These are phyloP conservation scores for Megalonaias nervosa DNA, from an alignment of 1,140 invertebrate genomes.

Conservation along the genomic window DNA sequence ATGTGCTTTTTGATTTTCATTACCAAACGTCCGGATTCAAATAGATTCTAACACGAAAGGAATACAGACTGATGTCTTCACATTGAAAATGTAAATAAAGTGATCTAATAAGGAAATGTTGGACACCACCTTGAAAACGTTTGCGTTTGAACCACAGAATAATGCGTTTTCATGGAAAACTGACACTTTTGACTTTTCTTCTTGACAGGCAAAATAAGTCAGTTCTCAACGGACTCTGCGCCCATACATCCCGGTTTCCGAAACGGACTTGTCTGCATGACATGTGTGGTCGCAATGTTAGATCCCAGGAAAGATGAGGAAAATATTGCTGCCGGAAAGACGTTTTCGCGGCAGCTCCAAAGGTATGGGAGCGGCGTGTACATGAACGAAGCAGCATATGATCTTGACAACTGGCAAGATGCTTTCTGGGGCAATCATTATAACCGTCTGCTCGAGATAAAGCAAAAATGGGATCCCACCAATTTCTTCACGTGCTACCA, in stretches of 20 bases:
- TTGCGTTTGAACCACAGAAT: no score
- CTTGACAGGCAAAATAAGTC: slow-evolving; percentile 12
- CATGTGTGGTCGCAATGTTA: slow-evolving; percentile 2
- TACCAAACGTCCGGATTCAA: no score
- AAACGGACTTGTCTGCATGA: not conserved
- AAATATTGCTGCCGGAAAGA: not conserved
- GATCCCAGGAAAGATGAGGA: not conserved
- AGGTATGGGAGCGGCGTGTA: slow-evolving; percentile 36
- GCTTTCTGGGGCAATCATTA: slow-evolving; percentile 44
- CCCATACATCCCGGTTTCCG: slow-evolving; percentile 33
- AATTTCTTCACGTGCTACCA: slow-evolving; percentile 44
- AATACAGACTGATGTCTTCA: no score
- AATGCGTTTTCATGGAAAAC: no score
- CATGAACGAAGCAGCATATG: slow-evolving; percentile 41
- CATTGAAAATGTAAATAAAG: no score
- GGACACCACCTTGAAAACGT: no score
- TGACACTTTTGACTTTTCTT: not conserved
- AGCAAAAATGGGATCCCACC: slow-evolving; percentile 33
- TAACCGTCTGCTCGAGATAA: slow-evolving; percentile 24
- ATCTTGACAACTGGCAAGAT: slow-evolving; percentile 38
- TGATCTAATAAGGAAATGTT: no score
- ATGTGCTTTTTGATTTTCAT: no score
- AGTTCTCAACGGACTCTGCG: not conserved
- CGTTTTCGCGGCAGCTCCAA: not conserved
- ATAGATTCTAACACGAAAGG: no score